phyloP scores from a whole-genome alignment of 2,888 invertebrate genomes.

The Polydesmus complanatus region DNA sequence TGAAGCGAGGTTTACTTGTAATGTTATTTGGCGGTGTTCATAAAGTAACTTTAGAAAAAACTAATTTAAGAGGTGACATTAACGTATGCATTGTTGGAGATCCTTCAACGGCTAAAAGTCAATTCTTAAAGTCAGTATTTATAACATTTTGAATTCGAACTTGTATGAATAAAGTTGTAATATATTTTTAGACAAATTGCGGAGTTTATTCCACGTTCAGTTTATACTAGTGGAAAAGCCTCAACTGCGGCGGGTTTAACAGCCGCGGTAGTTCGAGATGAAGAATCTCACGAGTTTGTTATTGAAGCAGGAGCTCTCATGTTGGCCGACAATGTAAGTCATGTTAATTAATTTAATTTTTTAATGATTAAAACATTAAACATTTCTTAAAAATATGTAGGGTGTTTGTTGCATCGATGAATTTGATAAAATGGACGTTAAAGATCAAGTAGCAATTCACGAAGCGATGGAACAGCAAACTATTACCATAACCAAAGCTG shows the following conservation, averaged over 20 bases:
- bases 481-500: conserved; percentile 87
- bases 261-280: conserved; percentile 94
- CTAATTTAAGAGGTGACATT: conserved; percentile 85
- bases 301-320: conserved; percentile 99
- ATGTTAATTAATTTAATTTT: background rate
- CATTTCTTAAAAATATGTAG: conserved; percentile 20
- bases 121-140: conserved; percentile 76
- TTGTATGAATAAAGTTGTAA: conserved; percentile 5
- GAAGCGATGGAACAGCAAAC: conserved; percentile 99
- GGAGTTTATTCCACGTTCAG: conserved; percentile 87
- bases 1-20: conserved; percentile 71
- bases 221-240: conserved; percentile 98
- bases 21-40: conserved; percentile 96
- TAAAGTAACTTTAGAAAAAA: conserved; percentile 81
- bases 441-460: conserved; percentile 97
- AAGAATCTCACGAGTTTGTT: conserved; percentile 95
- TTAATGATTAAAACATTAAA: background rate
- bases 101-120: conserved; percentile 97
- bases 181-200: conserved; percentile 39
- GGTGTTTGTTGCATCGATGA: conserved; percentile 97
- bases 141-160: background rate
- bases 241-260: conserved; percentile 96
- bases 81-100: conserved; percentile 98
- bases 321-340: conserved; percentile 81
- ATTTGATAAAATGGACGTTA: conserved; percentile 97